Conservation (phyloP, 1,140 invertebrate genomes). For the Dendrolimus punctatus region DNA sequence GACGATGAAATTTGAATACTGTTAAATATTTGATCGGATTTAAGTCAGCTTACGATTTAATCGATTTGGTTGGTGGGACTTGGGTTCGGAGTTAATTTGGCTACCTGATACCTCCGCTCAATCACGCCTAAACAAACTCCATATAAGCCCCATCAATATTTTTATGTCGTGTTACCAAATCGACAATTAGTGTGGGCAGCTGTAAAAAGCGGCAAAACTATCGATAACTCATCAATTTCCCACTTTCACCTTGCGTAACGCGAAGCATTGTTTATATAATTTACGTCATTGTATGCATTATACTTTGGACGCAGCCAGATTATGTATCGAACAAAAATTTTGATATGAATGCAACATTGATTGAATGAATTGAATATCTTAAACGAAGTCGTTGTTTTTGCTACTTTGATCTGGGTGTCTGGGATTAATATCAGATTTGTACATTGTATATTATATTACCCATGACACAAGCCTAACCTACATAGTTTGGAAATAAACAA, state of each 20-base stretch:
- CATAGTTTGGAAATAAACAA: too few relatives aligned
- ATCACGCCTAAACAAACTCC: too few relatives aligned
- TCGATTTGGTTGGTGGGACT: conserved; percentile 15
- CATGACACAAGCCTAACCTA: too few relatives aligned
- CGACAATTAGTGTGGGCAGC: conserved; percentile 7
- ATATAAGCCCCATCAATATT: too few relatives aligned
- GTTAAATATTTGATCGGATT: conserved; percentile 64
- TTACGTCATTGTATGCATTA: conserved; percentile 31
- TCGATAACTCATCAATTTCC: conserved; percentile 42
- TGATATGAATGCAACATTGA: conserved; percentile 3
- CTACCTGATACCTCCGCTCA: too few relatives aligned
- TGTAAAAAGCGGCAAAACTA: conserved; percentile 34
- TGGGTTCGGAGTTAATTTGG: too few relatives aligned
- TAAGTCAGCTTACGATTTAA: conserved; percentile 53
- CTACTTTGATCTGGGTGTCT: too few relatives aligned
- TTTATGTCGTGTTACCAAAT: neutral
- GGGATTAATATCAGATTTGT: too few relatives aligned
- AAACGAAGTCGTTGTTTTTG: neutral
- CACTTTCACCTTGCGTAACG: conserved; percentile 52
- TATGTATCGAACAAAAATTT: conserved; percentile 1
- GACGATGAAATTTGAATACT: conserved; percentile 40
- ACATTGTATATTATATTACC: too few relatives aligned
- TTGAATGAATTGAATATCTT: conserved; percentile 3
- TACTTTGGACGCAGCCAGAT: conserved; percentile 13
- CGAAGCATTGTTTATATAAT: conserved; percentile 41